Conservation (phyloP, 2,797 vertebrate genomes). For the Spinus pinus region DNA sequence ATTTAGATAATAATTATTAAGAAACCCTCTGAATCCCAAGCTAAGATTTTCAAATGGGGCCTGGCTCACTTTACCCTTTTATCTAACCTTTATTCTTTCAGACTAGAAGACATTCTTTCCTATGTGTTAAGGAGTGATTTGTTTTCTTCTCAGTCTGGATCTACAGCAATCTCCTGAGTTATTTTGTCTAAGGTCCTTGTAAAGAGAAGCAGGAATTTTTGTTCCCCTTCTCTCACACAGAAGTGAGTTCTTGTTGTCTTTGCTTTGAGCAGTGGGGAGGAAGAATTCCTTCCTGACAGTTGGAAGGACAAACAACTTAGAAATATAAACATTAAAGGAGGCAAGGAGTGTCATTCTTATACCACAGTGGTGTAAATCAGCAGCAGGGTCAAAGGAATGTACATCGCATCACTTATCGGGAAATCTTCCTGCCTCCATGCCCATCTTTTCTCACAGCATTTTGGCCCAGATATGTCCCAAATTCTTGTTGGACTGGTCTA, state of each 20-base stretch:
- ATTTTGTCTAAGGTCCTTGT: background rate
- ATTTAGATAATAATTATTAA: background rate
- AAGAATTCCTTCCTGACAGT: background rate
- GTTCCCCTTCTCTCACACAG: background rate
- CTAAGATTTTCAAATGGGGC: background rate
- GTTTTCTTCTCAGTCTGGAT: background rate
- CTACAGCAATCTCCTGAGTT: background rate
- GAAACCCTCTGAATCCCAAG: background rate
- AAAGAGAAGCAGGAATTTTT: background rate
- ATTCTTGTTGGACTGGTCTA: background rate
- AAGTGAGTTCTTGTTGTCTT: background rate
- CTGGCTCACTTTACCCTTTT: background rate
- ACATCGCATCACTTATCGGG: fast-evolving
- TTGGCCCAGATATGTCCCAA: background rate
- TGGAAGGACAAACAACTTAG: background rate
- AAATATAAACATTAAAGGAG: background rate
- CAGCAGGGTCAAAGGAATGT: background rate
- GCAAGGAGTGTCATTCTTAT: background rate
- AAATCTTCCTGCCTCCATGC: background rate
- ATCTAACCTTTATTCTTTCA: background rate
- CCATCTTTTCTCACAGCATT: background rate
- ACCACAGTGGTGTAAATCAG: background rate
- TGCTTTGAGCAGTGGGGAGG: background rate
- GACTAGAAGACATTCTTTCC: background rate
- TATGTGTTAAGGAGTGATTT: background rate